Percentiles rank a stretch among this genome's conserved stretches.
Evolutionary conservation across 2,888 invertebrate species (phyloP).

Genomic region (Patella caerulea): DNA sequence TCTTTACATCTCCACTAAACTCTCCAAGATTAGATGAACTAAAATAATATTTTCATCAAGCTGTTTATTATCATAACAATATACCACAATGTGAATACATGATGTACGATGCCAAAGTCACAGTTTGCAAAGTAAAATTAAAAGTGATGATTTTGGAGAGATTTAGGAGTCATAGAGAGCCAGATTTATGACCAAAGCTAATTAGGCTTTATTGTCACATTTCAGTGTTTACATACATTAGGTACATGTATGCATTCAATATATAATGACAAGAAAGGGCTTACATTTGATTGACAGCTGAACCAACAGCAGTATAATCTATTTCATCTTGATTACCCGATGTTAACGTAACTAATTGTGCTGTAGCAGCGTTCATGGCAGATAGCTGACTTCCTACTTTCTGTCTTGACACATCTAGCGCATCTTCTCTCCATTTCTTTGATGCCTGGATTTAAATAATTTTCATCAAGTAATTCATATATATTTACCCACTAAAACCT

Average conservation of each 20-base stretch:
- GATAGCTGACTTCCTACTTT: conserved; percentile 97
- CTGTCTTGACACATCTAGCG: conserved; percentile 94
- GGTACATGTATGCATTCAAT: background rate
- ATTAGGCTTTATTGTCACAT: too few species aligned
- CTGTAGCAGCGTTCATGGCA: conserved; percentile 99
- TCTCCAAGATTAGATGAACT: conserved; percentile 93
- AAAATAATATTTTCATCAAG: conserved; percentile 22
- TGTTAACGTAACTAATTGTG: conserved; percentile 93
- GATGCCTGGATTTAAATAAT: conserved; percentile 76
- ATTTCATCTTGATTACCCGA: conserved; percentile 84
- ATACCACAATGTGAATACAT: conserved; percentile 7
- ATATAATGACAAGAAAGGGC: conserved; percentile 29
- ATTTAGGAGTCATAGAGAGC: background rate
- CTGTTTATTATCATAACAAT: background rate
- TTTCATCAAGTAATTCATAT: background rate
- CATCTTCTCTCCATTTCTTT: conserved; percentile 93
- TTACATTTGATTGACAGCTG: conserved; percentile 93
- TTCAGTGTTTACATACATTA: too few species aligned
- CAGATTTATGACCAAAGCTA: background rate
- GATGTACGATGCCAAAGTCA: background rate
- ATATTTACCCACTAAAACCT: background rate
- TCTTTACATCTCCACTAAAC: conserved; percentile 91
- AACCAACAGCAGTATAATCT: conserved; percentile 95
- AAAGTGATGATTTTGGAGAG: background rate
- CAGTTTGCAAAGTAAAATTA: background rate